These are phyloP conservation scores for Hymenochirus boettgeri DNA, from an alignment of 2,113 vertebrate species.

Conservation along the genomic window DNA sequence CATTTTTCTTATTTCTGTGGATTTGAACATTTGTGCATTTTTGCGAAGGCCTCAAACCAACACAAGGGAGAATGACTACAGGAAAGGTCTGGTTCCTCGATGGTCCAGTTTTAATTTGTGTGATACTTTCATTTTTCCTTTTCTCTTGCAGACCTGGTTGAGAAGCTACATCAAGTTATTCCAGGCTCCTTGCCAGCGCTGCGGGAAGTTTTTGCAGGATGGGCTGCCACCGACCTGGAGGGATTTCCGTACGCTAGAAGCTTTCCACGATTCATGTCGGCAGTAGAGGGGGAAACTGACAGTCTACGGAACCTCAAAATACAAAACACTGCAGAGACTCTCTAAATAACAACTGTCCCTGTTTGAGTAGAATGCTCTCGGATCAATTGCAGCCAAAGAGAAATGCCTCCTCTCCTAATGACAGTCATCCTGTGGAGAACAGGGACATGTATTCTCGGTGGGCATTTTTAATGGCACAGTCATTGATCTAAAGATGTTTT, in stretches of 20 bases:
- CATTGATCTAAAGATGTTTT: background rate
- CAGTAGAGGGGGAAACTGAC: slow-evolving; percentile 57
- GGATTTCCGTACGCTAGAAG: slow-evolving; percentile 93
- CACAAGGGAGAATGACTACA: slow-evolving; percentile 10
- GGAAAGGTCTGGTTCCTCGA: background rate
- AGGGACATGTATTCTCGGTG: background rate
- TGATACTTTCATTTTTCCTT: slow-evolving; percentile 6
- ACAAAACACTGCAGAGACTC: background rate
- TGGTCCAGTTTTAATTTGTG: background rate
- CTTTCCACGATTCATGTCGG: slow-evolving; percentile 93
- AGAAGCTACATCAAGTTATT: slow-evolving; percentile 96
- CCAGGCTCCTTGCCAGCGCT: slow-evolving; percentile 93
- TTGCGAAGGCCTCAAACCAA: slow-evolving; percentile 41
- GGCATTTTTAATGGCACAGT: too few species aligned
- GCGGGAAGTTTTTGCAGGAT: slow-evolving; percentile 88
- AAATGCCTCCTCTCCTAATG: background rate
- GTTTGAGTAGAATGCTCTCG: background rate
- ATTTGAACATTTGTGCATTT: slow-evolving; percentile 9
- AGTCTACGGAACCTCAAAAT: background rate
- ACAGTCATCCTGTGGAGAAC: background rate
- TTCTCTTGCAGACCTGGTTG: slow-evolving; percentile 81
- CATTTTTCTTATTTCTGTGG: too few species aligned
- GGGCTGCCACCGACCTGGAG: slow-evolving; percentile 95
- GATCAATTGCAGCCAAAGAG: background rate
- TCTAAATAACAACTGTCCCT: background rate